phyloP scores from a whole-genome alignment of 2,797 vertebrate species.

The Pseudocheirus occidentalis region DNA sequence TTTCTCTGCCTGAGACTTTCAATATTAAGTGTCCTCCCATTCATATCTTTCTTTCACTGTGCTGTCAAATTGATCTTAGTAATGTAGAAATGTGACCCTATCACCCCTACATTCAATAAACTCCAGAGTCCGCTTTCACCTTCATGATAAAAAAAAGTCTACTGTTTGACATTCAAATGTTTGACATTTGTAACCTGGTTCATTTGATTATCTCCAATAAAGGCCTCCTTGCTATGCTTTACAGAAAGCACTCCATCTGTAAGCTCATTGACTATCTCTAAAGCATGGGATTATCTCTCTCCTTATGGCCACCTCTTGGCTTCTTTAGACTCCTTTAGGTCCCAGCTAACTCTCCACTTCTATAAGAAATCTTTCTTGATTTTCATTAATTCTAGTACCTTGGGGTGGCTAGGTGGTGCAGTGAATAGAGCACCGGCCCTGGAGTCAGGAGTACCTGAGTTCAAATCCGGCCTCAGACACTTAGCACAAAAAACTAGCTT shows the following conservation, averaged over 20 bases:
- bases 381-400: neutral
- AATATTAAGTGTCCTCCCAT: neutral
- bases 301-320: neutral
- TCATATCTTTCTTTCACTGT: neutral
- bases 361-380: neutral
- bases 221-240: neutral
- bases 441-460: no score
- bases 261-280: neutral
- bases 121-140: neutral
- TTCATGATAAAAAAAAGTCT: neutral
- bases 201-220: neutral
- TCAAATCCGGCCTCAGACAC: no score
- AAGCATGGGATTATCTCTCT: neutral
- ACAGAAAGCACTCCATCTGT: neutral
- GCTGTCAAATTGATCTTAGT: neutral
- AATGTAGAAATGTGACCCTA: neutral
- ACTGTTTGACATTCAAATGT: neutral
- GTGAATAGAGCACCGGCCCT: no score
- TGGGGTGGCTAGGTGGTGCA: no score
- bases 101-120: neutral
- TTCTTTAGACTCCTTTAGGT: neutral
- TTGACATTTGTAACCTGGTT: neutral
- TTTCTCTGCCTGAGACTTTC: neutral
- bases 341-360: neutral
- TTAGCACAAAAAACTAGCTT: no score